Conservation (phyloP, 2,797 vertebrate genomes). For the Hoplostethus atlanticus region DNA sequence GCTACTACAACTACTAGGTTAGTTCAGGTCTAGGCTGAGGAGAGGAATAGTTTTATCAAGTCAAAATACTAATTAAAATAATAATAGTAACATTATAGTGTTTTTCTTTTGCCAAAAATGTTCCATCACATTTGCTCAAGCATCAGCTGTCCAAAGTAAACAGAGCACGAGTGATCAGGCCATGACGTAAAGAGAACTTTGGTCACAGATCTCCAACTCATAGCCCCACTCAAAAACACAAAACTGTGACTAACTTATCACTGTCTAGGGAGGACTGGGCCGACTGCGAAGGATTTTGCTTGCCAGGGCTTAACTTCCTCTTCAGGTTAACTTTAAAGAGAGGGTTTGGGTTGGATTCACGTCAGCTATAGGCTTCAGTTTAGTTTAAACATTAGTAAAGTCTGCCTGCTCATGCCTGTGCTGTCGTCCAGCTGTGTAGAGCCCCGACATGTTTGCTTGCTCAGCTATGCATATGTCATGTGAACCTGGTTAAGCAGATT, state of each 20-base stretch:
- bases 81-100: not conserved
- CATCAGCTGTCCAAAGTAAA: constrained; percentile 43
- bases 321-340: not conserved
- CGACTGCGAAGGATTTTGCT: constrained; percentile 1
- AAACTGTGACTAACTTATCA: constrained; percentile 43
- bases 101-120: not conserved
- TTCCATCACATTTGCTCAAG: not conserved
- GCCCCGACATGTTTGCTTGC: constrained; percentile 24
- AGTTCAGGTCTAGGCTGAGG: not conserved
- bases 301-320: not conserved
- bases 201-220: constrained; percentile 78
- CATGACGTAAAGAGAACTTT: constrained; percentile 77
- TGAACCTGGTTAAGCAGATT: constrained; percentile 29
- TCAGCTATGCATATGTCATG: constrained; percentile 39
- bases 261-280: not conserved
- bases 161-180: constrained; percentile 39
- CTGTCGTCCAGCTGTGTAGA: constrained; percentile 22
- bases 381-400: not conserved
- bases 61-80: not conserved
- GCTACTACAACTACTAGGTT: not conserved
- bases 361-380: not conserved
- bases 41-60: not conserved
- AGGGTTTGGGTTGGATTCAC: not conserved
- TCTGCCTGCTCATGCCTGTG: not conserved
- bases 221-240: constrained; percentile 28